phyloP scores from a whole-genome alignment of 2,113 vertebrate species.

The Athene cunicularia region DNA sequence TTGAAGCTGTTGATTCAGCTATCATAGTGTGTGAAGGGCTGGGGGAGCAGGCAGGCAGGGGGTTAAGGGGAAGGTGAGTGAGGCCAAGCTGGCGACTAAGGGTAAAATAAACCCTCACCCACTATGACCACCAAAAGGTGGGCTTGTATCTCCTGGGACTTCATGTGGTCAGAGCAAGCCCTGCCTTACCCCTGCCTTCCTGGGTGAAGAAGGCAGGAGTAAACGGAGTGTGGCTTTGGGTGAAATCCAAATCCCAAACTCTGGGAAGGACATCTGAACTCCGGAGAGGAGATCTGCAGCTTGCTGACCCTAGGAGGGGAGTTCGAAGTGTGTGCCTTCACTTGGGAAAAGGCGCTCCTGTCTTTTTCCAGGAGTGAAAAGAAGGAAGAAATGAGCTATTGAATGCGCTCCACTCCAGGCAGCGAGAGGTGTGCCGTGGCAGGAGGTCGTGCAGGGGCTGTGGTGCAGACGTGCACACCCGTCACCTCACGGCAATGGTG shows the following conservation, averaged over 20 bases:
- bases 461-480: fast-evolving
- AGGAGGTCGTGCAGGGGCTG: neutral
- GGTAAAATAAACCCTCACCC: neutral
- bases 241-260: too few relatives aligned
- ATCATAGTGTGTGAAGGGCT: too few relatives aligned
- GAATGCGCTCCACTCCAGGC: fast-evolving
- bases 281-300: neutral
- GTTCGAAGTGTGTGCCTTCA: fast-evolving
- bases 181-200: neutral
- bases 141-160: neutral
- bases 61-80: neutral
- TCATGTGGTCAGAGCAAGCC: neutral
- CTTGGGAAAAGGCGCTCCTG: neutral
- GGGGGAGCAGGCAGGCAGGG: neutral
- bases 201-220: neutral
- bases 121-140: fast-evolving
- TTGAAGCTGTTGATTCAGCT: neutral
- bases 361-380: neutral
- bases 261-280: too few relatives aligned
- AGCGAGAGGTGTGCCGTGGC: neutral
- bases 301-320: neutral
- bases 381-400: neutral
- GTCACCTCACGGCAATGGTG: neutral
- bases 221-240: neutral
- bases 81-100: neutral